Percentiles rank a stretch among this genome's conserved stretches.
Evolutionary conservation across 2,888 invertebrate species (phyloP).

Genomic region (Aspidapion aeneum): DNA sequence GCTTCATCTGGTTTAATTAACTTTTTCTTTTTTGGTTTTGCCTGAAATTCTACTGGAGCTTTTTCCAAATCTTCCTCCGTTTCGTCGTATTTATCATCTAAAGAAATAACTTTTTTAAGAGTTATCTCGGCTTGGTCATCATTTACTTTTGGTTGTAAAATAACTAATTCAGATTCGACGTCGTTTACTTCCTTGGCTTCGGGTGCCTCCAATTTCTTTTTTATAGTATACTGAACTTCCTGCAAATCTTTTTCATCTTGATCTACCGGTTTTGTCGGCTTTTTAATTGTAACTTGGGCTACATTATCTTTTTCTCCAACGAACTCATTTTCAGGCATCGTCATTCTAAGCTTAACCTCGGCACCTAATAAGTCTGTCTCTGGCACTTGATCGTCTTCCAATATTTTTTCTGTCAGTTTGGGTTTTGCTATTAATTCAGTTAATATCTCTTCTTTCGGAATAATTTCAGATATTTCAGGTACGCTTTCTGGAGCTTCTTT

Average conservation of each 20-base stretch:
- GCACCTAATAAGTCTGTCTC: conserved; percentile 42
- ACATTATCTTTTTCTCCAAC: conserved; percentile 41
- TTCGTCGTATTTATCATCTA: conserved; percentile 17
- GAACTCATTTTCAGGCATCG: conserved; percentile 49
- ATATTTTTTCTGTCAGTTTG: not conserved
- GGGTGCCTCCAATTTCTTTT: conserved; percentile 40
- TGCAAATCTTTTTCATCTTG: conserved; percentile 42
- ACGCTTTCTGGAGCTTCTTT: conserved; percentile 20
- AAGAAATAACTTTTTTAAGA: conserved; percentile 36
- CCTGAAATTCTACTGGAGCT: not conserved
- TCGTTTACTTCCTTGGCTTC: conserved; percentile 25
- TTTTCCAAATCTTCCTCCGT: conserved; percentile 42
- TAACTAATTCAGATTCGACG: conserved; percentile 32
- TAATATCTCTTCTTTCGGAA: conserved; percentile 11
- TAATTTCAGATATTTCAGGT: no score
- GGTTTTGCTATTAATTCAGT: conserved; percentile 7
- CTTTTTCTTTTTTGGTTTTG: not conserved
- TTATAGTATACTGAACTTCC: conserved; percentile 38
- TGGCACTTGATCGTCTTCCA: not conserved
- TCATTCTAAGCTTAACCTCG: conserved; percentile 32
- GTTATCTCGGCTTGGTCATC: conserved; percentile 28
- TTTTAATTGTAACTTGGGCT: conserved; percentile 29
- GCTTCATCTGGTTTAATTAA: conserved; percentile 22
- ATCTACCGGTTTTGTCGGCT: conserved; percentile 40
- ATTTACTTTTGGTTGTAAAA: conserved; percentile 8